These are phyloP conservation scores for Acanthis flammea DNA, from an alignment of 2,797 vertebrate genomes.

Conservation along the genomic window DNA sequence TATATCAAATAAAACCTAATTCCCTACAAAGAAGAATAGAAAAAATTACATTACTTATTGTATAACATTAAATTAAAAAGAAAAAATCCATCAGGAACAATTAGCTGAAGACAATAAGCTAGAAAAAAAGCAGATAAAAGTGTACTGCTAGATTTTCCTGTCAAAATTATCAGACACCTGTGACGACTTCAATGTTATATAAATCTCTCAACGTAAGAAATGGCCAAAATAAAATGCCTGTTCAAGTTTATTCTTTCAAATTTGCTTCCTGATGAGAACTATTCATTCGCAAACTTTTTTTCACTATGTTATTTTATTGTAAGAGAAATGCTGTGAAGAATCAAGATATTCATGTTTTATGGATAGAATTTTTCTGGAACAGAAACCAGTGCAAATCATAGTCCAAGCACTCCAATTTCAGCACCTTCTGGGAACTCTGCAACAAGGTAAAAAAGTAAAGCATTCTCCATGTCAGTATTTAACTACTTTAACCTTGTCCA, in stretches of 20 bases:
- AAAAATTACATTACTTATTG: neutral
- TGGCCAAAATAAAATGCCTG: neutral
- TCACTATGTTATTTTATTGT: neutral
- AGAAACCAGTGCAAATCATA: neutral
- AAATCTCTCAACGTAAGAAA: neutral
- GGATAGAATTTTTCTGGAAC: neutral
- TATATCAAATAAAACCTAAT: neutral
- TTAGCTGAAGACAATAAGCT: neutral
- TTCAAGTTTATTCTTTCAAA: neutral
- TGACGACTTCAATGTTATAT: rapidly evolving
- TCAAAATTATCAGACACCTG: neutral
- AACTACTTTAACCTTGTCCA: neutral
- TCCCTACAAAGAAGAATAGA: neutral
- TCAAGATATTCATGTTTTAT: neutral
- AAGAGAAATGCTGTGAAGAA: neutral
- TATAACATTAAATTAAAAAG: neutral
- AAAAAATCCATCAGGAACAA: neutral
- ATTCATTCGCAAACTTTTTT: neutral
- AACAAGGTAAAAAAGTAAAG: neutral
- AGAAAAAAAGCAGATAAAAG: neutral
- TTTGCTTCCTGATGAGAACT: neutral
- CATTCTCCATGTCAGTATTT: neutral
- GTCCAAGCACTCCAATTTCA: neutral
- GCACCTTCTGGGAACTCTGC: neutral
- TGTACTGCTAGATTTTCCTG: neutral